Percentiles rank a stretch among this genome's conserved stretches.
phyloP scores from a whole-genome alignment of 2,113 vertebrate species.

The Cepphus grylle region DNA sequence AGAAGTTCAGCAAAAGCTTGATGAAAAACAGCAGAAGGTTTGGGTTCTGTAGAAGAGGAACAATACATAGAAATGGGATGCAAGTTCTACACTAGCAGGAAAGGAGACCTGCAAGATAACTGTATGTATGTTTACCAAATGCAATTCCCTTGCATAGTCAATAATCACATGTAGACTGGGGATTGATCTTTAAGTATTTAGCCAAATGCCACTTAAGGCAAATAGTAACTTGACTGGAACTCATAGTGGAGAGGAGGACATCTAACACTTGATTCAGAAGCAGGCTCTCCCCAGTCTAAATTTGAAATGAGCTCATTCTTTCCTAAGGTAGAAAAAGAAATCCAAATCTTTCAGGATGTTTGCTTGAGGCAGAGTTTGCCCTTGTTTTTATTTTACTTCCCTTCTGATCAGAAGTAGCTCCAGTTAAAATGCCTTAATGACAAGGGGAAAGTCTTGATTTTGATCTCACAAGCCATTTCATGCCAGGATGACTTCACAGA shows the following conservation, averaged over 20 bases:
- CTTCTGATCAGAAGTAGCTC: not conserved
- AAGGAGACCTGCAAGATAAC: not conserved
- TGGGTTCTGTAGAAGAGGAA: not conserved
- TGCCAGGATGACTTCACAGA: not conserved
- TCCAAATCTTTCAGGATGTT: not conserved
- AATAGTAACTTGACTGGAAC: not conserved
- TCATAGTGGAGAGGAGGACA: fast-evolving
- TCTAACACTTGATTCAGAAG: not conserved
- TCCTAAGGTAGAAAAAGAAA: not conserved
- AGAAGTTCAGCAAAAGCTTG: not conserved
- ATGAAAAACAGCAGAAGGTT: not conserved
- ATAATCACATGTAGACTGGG: not conserved
- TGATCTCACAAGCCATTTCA: not conserved
- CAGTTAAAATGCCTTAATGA: not conserved
- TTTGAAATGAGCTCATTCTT: not conserved
- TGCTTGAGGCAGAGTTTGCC: not conserved
- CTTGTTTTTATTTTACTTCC: not conserved
- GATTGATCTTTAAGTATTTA: not conserved
- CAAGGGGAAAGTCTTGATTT: not conserved
- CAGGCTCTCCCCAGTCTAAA: not conserved
- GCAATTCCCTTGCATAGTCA: not conserved
- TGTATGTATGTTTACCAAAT: not conserved
- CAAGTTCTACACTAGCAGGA: not conserved
- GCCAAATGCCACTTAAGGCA: not conserved
- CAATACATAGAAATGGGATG: not conserved